Percentiles rank a stretch among this genome's conserved stretches.
Conservation (phyloP, 2,888 invertebrate genomes). For the Schizotus pectinicornis region DNA sequence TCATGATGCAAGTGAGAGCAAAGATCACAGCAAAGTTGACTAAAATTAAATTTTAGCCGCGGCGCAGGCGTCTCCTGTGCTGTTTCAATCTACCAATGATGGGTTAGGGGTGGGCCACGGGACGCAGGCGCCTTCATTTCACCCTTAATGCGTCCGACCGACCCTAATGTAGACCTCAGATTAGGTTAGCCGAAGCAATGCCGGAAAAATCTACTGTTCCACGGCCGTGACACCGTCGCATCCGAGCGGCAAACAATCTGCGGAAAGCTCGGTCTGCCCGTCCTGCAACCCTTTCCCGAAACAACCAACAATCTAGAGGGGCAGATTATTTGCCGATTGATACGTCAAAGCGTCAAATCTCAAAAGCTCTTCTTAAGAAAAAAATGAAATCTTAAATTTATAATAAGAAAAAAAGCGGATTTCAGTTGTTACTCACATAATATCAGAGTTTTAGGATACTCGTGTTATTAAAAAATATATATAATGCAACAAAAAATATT, state of each 20-base stretch:
- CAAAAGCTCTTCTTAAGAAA: too few relatives aligned
- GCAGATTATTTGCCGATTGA: too few relatives aligned
- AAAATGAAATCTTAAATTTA: too few relatives aligned
- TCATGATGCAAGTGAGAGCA: constrained; percentile 27
- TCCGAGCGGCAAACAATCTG: constrained; percentile 7
- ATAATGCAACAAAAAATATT: too few relatives aligned
- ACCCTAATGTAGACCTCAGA: constrained; percentile 56
- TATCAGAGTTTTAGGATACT: too few relatives aligned
- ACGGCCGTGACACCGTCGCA: constrained; percentile 10
- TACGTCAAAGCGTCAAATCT: too few relatives aligned
- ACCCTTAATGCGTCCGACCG: constrained; percentile 55
- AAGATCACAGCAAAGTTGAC: constrained; percentile 38
- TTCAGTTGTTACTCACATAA: too few relatives aligned
- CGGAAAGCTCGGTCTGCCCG: neutral
- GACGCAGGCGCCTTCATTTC: constrained; percentile 48
- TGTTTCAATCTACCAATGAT: constrained; percentile 42
- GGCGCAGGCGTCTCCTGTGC: constrained; percentile 44
- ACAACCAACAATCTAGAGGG: too few relatives aligned
- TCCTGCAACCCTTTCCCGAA: too few relatives aligned
- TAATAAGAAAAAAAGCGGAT: too few relatives aligned
- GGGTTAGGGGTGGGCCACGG: constrained; percentile 42
- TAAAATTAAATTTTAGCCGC: constrained; percentile 39
- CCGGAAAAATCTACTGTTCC: constrained; percentile 50
- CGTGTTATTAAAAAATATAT: too few relatives aligned
- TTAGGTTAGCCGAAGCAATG: constrained; percentile 52